phyloP scores from a whole-genome alignment of 2,113 vertebrate genomes.

The Hippocampus guttulatus region DNA sequence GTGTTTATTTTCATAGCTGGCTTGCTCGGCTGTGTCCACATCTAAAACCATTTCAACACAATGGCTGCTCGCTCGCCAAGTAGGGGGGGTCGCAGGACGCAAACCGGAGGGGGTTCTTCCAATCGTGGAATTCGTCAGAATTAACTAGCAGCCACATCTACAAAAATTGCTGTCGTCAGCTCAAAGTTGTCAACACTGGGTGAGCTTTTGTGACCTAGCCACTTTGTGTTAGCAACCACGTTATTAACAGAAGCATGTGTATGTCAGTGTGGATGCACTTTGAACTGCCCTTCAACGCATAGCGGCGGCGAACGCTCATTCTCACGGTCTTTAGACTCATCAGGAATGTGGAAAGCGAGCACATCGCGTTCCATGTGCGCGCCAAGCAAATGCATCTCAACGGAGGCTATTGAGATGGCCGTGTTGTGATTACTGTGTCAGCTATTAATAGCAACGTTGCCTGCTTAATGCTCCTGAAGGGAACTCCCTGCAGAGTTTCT shows the following conservation, averaged over 20 bases:
- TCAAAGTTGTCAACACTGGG: not conserved
- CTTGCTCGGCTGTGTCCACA: not conserved
- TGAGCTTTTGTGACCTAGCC: not conserved
- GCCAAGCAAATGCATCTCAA: not conserved
- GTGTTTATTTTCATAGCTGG: not conserved
- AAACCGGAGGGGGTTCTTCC: not conserved
- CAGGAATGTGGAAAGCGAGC: not conserved
- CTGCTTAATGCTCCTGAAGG: constrained; percentile 42
- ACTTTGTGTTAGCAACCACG: not conserved
- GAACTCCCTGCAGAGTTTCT: not conserved
- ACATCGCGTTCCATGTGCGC: not conserved
- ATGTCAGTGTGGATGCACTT: not conserved
- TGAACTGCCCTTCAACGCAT: not conserved
- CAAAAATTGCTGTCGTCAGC: not conserved
- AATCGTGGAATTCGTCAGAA: not conserved
- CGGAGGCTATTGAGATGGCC: constrained; percentile 30
- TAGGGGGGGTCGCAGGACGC: not conserved
- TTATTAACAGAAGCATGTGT: not conserved
- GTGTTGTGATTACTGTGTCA: constrained; percentile 43
- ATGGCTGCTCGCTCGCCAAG: not conserved
- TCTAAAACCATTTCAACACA: not conserved
- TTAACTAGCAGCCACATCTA: not conserved
- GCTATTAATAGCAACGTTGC: constrained; percentile 61
- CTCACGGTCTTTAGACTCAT: not conserved
- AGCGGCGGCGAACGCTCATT: not conserved